Evolutionary conservation across 2,113 vertebrate species (phyloP).

Genomic region (Lycaon pictus): DNA sequence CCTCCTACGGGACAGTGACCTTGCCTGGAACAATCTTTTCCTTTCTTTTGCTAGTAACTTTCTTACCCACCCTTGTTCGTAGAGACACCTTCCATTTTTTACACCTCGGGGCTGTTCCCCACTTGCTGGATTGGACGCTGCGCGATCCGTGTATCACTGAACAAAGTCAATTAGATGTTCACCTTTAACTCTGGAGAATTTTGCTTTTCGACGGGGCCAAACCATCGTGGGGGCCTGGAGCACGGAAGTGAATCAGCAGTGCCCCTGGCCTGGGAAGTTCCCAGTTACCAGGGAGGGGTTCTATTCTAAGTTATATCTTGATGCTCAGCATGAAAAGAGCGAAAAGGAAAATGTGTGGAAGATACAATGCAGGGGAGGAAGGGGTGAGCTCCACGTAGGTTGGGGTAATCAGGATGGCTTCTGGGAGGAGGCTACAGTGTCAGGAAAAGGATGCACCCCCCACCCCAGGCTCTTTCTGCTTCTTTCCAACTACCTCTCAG

Average conservation of each 20-base stretch:
- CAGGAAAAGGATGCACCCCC: not conserved
- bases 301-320: not conserved
- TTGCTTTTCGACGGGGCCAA: not conserved
- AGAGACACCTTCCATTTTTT: not conserved
- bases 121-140: not conserved
- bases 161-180: not conserved
- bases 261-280: not conserved
- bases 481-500: not conserved
- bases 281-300: rapidly evolving
- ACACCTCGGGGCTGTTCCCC: not conserved
- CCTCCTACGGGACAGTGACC: not conserved
- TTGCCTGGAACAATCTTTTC: not conserved
- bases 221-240: not conserved
- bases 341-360: not conserved
- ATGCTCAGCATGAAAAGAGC: not conserved
- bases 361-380: not conserved
- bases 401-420: not conserved
- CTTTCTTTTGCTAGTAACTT: not conserved
- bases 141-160: not conserved
- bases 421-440: not conserved
- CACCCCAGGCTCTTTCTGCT: not conserved
- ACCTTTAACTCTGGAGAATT: not conserved
- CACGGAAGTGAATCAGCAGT: not conserved
- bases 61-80: not conserved
- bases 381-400: rapidly evolving